Conservation (phyloP, 2,797 vertebrate species). For the Synanceia verrucosa region DNA sequence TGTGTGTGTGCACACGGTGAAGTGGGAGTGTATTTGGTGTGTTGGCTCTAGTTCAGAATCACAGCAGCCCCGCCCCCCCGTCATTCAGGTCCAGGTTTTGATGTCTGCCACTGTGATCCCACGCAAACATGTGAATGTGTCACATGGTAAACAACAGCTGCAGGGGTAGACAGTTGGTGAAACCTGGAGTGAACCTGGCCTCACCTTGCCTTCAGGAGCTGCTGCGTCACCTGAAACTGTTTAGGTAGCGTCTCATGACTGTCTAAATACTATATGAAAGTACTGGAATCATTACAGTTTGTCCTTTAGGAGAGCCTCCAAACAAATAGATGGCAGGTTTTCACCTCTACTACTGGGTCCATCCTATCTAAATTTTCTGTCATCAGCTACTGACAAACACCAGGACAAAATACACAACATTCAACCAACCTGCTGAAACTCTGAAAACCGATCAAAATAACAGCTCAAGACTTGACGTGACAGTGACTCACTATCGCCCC, state of each 20-base stretch:
- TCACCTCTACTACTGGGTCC: not conserved
- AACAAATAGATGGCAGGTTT: not conserved
- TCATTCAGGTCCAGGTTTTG: slow-evolving; percentile 18
- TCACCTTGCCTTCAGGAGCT: slow-evolving; percentile 24
- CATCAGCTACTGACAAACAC: no score
- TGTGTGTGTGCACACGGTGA: not conserved
- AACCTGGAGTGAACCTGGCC: slow-evolving; percentile 19
- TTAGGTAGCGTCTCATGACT: slow-evolving; percentile 1
- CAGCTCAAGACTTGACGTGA: not conserved
- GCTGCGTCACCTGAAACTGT: not conserved
- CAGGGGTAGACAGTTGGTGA: slow-evolving; percentile 14
- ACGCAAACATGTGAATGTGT: slow-evolving; percentile 18
- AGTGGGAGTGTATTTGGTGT: slow-evolving; percentile 28
- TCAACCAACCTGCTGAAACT: no score
- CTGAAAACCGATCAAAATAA: no score
- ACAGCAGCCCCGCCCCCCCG: not conserved
- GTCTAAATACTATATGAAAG: not conserved
- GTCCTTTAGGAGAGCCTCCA: not conserved
- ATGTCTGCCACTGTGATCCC: slow-evolving; percentile 46
- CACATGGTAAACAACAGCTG: slow-evolving; percentile 25
- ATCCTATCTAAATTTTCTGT: not conserved
- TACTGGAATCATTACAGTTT: not conserved
- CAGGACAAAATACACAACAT: no score
- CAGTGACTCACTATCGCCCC: not conserved
- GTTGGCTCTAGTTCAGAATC: slow-evolving; percentile 62